Conservation (phyloP, 2,113 vertebrate genomes). For the Catagonus wagneri region DNA sequence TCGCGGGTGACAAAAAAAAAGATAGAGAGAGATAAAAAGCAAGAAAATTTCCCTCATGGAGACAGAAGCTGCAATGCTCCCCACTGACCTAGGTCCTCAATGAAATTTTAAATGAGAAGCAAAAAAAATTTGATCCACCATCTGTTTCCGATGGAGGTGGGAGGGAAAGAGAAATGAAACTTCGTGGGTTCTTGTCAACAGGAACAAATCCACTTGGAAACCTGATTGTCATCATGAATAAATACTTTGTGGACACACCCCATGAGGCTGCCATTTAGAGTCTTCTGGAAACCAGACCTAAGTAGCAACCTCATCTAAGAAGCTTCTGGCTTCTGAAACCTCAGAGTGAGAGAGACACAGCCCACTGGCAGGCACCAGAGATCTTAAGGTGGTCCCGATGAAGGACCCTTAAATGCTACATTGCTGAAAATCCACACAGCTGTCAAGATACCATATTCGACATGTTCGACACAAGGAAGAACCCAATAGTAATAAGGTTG, state of each 20-base stretch:
- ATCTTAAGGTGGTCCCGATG: not conserved
- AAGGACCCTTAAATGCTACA: not conserved
- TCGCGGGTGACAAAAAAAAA: not conserved
- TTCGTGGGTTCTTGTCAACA: conserved; percentile 22
- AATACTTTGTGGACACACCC: not conserved
- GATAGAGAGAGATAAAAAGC: not conserved
- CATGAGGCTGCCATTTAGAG: not conserved
- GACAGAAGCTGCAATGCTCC: not conserved
- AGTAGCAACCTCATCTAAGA: not conserved
- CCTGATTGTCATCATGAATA: not conserved
- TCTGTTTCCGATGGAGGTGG: conserved; percentile 17
- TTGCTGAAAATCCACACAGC: not conserved
- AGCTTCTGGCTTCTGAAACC: not conserved
- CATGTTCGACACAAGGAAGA: not conserved
- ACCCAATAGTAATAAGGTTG: accelerated
- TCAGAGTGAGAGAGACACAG: accelerated
- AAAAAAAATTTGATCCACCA: not conserved
- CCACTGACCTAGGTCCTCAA: conserved; percentile 8
- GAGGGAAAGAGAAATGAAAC: not conserved
- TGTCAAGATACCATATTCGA: not conserved
- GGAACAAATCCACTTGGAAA: conserved; percentile 37
- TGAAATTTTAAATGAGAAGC: conserved; percentile 31
- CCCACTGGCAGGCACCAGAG: not conserved
- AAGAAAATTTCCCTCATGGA: not conserved
- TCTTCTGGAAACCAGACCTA: not conserved